Percentiles rank a stretch among this genome's conserved stretches.
Evolutionary conservation across 2,797 vertebrate genomes (phyloP).

Genomic region (Bothrops alternatus): DNA sequence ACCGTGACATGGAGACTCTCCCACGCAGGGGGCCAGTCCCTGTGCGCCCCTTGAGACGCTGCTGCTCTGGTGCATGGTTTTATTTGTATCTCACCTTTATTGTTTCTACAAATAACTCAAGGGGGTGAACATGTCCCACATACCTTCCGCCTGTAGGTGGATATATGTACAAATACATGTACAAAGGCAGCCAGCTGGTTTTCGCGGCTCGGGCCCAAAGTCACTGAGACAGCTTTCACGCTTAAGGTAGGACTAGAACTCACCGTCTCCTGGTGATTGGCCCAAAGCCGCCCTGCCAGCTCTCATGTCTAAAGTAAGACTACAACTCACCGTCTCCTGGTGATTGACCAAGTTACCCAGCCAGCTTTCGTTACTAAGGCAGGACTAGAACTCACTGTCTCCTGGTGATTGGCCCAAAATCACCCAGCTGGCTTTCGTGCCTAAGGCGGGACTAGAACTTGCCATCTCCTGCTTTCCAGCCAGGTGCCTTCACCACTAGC

Average conservation of each 20-base stretch:
- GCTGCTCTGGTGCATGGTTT: background rate
- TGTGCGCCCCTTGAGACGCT: background rate
- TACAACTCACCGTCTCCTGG: background rate
- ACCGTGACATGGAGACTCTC: background rate
- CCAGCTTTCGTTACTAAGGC: fast-evolving
- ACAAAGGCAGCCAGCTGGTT: no score
- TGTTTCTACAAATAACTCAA: background rate
- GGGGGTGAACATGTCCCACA: background rate
- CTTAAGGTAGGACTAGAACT: background rate
- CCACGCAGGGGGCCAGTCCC: background rate
- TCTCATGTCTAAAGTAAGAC: background rate
- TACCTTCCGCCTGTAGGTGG: background rate
- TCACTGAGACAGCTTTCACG: background rate
- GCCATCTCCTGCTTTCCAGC: background rate
- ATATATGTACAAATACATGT: no score
- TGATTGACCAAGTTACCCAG: background rate
- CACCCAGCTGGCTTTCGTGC: no score
- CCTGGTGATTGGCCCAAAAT: no score
- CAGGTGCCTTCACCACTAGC: background rate
- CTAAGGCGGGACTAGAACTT: background rate
- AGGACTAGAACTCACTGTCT: background rate
- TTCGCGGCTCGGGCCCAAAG: no score
- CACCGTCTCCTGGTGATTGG: no score
- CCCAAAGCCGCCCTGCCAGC: background rate
- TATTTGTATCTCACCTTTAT: no score